phyloP scores from a whole-genome alignment of 1,140 invertebrate genomes.

The Heliconius melpomene region DNA sequence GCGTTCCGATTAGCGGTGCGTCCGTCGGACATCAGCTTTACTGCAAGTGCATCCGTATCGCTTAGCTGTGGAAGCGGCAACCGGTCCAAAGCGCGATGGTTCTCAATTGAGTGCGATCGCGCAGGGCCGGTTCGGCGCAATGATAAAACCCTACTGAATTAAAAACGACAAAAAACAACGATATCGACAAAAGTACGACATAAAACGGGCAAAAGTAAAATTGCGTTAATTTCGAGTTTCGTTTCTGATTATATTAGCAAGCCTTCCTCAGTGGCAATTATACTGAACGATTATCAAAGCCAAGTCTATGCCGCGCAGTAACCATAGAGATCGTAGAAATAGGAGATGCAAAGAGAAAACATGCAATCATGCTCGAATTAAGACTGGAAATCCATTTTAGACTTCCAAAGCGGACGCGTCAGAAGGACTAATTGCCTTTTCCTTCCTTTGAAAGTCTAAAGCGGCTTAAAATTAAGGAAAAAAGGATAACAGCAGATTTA shows the following conservation, averaged over 20 bases:
- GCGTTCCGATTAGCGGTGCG: conserved; percentile 68
- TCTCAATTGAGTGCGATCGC: conserved; percentile 66
- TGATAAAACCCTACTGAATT: conserved; percentile 63
- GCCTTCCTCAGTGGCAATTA: conserved; percentile 63
- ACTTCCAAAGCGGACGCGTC: conserved; percentile 50
- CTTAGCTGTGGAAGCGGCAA: conserved; percentile 70
- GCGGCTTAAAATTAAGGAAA: conserved; percentile 53
- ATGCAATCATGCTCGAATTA: conserved; percentile 69
- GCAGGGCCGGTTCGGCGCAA: conserved; percentile 60
- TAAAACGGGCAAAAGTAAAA: conserved; percentile 66
- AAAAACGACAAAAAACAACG: conserved; percentile 68
- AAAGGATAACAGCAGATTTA: conserved; percentile 59
- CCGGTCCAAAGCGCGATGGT: conserved; percentile 66
- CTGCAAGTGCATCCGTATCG: conserved; percentile 78
- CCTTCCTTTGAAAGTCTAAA: conserved; percentile 52
- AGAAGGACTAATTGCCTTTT: conserved; percentile 40
- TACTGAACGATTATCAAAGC: conserved; percentile 71
- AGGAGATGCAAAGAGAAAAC: conserved; percentile 74
- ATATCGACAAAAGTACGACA: conserved; percentile 72
- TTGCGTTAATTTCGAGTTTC: conserved; percentile 46
- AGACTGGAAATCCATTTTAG: conserved; percentile 54
- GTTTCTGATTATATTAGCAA: conserved; percentile 60
- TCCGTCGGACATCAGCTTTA: conserved; percentile 78
- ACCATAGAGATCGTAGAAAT: conserved; percentile 81
- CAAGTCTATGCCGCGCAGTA: conserved; percentile 80